phyloP scores from a whole-genome alignment of 2,888 invertebrate species.

The Melieria omissa region DNA sequence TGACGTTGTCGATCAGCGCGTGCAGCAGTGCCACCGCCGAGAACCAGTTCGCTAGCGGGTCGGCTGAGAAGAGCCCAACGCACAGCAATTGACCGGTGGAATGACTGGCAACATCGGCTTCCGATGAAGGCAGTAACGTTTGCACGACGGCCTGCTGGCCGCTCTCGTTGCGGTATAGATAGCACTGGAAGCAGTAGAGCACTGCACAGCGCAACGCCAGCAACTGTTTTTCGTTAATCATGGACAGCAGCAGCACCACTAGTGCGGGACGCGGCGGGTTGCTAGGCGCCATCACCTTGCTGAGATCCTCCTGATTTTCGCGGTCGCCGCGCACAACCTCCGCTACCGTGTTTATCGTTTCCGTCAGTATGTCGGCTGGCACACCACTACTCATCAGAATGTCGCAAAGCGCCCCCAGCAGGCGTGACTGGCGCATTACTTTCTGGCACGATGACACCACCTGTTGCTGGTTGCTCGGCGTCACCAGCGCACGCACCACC shows the following conservation, averaged over 20 bases:
- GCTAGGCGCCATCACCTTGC: slow-evolving; percentile 90
- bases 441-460: slow-evolving; percentile 86
- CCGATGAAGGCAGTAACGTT: slow-evolving; percentile 88
- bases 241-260: slow-evolving; percentile 94
- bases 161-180: slow-evolving; percentile 89
- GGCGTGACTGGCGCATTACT: slow-evolving; percentile 84
- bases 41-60: slow-evolving; percentile 94
- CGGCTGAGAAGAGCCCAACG: slow-evolving; percentile 89
- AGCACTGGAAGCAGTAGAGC: slow-evolving; percentile 97
- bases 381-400: slow-evolving; percentile 97
- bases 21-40: slow-evolving; percentile 92
- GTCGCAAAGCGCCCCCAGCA: slow-evolving; percentile 84
- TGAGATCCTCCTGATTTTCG: slow-evolving; percentile 91
- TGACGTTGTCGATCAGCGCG: slow-evolving; percentile 84
- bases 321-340: slow-evolving; percentile 90
- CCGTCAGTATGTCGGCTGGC: slow-evolving; percentile 94
- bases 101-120: slow-evolving; percentile 77
- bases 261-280: slow-evolving; percentile 94
- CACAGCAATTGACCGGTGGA: slow-evolving; percentile 91
- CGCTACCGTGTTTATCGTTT: slow-evolving; percentile 94
- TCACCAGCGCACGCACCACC: slow-evolving; percentile 89
- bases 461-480: slow-evolving; percentile 92
- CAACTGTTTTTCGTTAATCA: slow-evolving; percentile 98
- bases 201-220: slow-evolving; percentile 91
- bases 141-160: slow-evolving; percentile 90